A percentile compares a stretch with the other conserved stretches of the same genome.
phyloP scores from a whole-genome alignment of 2,113 vertebrate genomes.

The Choloepus hoffmanni region DNA sequence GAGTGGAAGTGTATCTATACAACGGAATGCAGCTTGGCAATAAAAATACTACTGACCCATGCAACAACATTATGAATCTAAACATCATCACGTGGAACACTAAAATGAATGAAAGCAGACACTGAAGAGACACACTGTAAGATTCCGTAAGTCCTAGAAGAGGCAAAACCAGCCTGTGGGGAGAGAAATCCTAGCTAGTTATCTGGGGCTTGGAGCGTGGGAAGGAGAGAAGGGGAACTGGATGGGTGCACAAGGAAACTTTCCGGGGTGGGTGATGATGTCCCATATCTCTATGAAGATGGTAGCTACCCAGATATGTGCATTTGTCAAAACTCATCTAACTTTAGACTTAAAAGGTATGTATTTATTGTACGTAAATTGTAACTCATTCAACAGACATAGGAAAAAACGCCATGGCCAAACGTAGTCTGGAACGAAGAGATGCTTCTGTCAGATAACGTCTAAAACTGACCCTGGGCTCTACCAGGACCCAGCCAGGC shows the following conservation, averaged over 20 bases:
- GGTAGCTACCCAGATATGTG: fast-evolving
- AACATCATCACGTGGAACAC: fast-evolving
- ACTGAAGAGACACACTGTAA: fast-evolving
- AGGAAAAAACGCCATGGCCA: background rate
- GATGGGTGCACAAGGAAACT: background rate
- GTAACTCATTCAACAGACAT: background rate
- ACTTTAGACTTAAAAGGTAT: background rate
- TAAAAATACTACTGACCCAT: background rate
- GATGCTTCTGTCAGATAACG: background rate
- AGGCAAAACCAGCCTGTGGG: background rate
- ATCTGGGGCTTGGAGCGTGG: background rate
- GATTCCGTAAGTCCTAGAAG: background rate
- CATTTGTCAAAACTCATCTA: background rate
- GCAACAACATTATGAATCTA: background rate
- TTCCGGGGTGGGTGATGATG: background rate
- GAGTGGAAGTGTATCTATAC: fast-evolving
- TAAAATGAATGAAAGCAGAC: no score
- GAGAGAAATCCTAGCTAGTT: fast-evolving
- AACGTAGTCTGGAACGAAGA: background rate
- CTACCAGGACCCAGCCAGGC: background rate
- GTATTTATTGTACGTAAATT: fast-evolving
- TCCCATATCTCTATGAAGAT: fast-evolving
- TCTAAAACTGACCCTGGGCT: no score
- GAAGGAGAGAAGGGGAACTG: fast-evolving
- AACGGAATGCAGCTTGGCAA: background rate